phyloP scores from a whole-genome alignment of 1,140 invertebrate species.

The Druon quercuslanigerum region DNA sequence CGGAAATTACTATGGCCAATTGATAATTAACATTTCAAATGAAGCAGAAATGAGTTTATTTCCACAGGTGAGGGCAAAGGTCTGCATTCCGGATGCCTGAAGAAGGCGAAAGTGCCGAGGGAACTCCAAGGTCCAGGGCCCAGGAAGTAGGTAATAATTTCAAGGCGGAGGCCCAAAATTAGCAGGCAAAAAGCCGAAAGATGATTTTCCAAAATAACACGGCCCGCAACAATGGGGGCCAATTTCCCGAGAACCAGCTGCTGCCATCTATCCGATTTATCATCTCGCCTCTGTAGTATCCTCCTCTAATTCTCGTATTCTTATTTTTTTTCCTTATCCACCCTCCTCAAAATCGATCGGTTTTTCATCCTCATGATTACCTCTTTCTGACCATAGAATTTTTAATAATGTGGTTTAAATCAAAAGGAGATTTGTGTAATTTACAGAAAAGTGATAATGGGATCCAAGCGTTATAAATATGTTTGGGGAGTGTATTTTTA shows the following conservation, averaged over 20 bases:
- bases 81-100: slow-evolving; percentile 47
- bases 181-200: slow-evolving; percentile 67
- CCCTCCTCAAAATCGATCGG: background rate
- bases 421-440: background rate
- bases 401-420: background rate
- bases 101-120: slow-evolving; percentile 35
- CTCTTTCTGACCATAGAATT: background rate
- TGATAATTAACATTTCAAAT: background rate
- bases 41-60: background rate
- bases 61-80: slow-evolving; percentile 23
- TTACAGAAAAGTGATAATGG: no score
- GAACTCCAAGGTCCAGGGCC: slow-evolving; percentile 38
- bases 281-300: slow-evolving; percentile 46
- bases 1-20: no score
- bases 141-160: slow-evolving; percentile 69
- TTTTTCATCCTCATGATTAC: background rate
- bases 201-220: slow-evolving; percentile 73
- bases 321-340: background rate
- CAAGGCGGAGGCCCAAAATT: slow-evolving; percentile 62
- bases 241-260: slow-evolving; percentile 71
- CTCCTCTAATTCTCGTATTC: slow-evolving; percentile 19
- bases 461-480: no score
- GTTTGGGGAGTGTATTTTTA: no score
- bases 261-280: slow-evolving; percentile 72
- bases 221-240: slow-evolving; percentile 57